Evolutionary conservation across 2,888 invertebrate genomes (phyloP).

Genomic region (Sesia bembeciformis): DNA sequence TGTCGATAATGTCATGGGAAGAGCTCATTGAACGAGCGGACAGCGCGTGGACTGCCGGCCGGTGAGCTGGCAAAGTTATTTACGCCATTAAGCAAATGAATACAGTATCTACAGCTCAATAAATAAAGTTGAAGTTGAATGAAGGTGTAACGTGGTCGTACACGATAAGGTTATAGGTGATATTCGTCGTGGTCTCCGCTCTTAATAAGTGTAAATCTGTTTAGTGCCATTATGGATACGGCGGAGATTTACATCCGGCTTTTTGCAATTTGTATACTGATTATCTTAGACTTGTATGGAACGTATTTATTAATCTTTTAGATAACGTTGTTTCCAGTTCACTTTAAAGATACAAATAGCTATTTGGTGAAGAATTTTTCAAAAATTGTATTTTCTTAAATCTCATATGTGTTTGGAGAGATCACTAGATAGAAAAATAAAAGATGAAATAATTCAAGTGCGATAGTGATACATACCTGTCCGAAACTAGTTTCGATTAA

Average conservation of each 20-base stretch:
- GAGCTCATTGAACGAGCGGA: constrained; percentile 71
- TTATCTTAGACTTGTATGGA: neutral
- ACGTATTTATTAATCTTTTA: neutral
- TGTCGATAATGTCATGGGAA: constrained; percentile 72
- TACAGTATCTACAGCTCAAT: constrained; percentile 23
- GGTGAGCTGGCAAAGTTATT: constrained; percentile 44
- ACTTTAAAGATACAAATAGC: neutral
- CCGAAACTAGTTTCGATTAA: too few species aligned
- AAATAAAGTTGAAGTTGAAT: constrained; percentile 20
- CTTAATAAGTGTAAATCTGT: constrained; percentile 50
- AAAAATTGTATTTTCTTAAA: neutral
- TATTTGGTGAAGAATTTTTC: neutral
- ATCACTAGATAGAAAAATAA: too few species aligned
- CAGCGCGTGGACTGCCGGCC: constrained; percentile 68
- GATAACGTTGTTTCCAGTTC: neutral
- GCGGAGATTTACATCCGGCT: neutral
- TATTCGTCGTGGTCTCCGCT: constrained; percentile 28
- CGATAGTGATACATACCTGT: too few species aligned
- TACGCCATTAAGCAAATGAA: constrained; percentile 24
- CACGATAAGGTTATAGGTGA: constrained; percentile 16
- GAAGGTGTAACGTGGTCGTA: constrained; percentile 13
- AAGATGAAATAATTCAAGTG: too few species aligned
- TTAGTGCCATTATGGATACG: neutral
- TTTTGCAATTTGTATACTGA: neutral
- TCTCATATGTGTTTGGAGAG: too few species aligned